Conservation (phyloP, 2,888 invertebrate species). For the Noctua comes region DNA sequence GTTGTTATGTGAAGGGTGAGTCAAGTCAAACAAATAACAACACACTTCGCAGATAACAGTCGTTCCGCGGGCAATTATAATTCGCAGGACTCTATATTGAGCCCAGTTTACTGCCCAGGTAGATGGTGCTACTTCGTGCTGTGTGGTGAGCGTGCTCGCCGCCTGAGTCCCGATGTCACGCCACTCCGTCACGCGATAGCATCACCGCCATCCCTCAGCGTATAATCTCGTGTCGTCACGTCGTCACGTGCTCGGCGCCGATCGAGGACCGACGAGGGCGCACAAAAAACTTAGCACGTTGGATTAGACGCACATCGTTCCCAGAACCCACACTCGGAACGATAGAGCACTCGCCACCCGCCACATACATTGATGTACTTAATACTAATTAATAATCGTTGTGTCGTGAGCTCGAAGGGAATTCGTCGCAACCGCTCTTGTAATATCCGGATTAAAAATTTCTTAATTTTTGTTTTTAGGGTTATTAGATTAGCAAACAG, state of each 20-base stretch:
- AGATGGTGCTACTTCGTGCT: too few relatives aligned
- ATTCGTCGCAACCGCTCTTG: slow-evolving; percentile 13
- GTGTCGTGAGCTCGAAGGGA: slow-evolving; percentile 11
- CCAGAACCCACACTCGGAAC: slow-evolving; percentile 37
- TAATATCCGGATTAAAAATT: slow-evolving; percentile 39
- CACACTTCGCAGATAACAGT: slow-evolving; percentile 2
- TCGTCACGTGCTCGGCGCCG: slow-evolving; percentile 13
- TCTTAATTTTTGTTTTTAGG: too few relatives aligned
- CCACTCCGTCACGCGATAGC: slow-evolving; percentile 1
- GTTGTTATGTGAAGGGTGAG: slow-evolving; percentile 11
- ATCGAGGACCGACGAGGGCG: neutral
- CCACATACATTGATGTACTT: slow-evolving; percentile 13
- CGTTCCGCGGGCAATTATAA: slow-evolving; percentile 27
- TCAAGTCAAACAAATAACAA: neutral
- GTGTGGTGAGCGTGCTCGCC: too few relatives aligned
- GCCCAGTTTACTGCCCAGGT: too few relatives aligned
- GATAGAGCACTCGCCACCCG: slow-evolving; percentile 23
- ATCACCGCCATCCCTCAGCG: neutral
- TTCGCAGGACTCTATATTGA: slow-evolving; percentile 35
- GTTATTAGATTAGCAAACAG: slow-evolving; percentile 15
- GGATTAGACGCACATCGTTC: slow-evolving; percentile 51
- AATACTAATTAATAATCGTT: slow-evolving; percentile 9
- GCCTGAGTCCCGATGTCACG: slow-evolving; percentile 1
- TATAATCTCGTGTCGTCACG: slow-evolving; percentile 19
- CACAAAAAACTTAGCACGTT: slow-evolving; percentile 22